Evolutionary conservation across 2,888 invertebrate species (phyloP).

Genomic region (Dichetophora obliterata): DNA sequence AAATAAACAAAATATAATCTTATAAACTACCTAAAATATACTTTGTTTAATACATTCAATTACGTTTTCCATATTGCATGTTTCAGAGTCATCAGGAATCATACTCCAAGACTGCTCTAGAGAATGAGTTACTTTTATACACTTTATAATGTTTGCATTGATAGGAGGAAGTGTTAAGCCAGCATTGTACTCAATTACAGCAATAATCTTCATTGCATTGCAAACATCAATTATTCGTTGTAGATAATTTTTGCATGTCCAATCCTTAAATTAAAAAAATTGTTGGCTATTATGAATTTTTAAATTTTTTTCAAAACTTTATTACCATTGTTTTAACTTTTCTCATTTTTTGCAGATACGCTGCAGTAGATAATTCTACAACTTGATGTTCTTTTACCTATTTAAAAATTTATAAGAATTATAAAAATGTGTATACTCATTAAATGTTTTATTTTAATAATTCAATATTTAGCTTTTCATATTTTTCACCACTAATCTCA

Average conservation of each 20-base stretch:
- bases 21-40: background rate
- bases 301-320: background rate
- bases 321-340: background rate
- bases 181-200: conserved; percentile 38
- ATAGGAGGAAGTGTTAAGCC: conserved; percentile 29
- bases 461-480: no score
- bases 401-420: background rate
- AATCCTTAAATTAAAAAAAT: conserved; percentile 13
- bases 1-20: background rate
- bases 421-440: background rate
- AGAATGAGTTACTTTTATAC: conserved; percentile 10
- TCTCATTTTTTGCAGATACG: conserved; percentile 29
- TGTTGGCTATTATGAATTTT: background rate
- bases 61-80: background rate
- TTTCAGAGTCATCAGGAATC: background rate
- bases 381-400: conserved; percentile 42
- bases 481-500: no score
- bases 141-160: conserved; percentile 39
- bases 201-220: conserved; percentile 30
- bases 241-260: conserved; percentile 37
- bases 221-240: conserved; percentile 43
- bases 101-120: conserved; percentile 15
- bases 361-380: conserved; percentile 33
- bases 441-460: background rate
- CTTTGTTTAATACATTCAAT: background rate